Evolutionary conservation across 2,113 vertebrate genomes (phyloP), one percentile per base, ranked within the genome.

Genomic region (Pycnonotus jocosus): DNA sequence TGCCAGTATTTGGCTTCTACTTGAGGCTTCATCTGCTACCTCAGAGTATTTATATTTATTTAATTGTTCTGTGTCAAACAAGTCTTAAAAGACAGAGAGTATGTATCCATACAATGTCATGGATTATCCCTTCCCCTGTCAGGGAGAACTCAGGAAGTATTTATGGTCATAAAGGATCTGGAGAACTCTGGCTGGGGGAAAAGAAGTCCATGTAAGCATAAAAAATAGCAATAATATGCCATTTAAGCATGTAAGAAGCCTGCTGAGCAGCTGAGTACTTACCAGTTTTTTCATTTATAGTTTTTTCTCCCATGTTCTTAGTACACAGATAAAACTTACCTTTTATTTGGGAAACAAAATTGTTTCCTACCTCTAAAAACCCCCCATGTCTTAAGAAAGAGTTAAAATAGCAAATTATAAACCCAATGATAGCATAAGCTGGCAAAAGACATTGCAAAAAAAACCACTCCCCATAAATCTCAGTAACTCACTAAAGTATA

Each of bases 331-430:
- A 86, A 84, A 45, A 90, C 7, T 58, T 86, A 15, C 51, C 28
- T 83, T 91, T 90, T 47, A 58, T 90, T 64, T 86, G 60, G 86
- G 69, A 84, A 95, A 79, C 20, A 76, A 90, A 90, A 45, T 13
- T 51, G 24, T 69, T 81, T 66, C 54, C 37, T 73, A 90, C 48
- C 40, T 84, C 60, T 90, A 93, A 94, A 97, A 97, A 83, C 17
- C 13, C 3, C 4, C 15, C 23, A 35, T 47, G 24, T 88, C 81
- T 95, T 84, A 81, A 95, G 91, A 97, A 97, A 81, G 91, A 91
- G 92, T 96, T 98, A 95, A 95, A 97, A 96, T 94, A 97, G 92
- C 82, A 97, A 97, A 97, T 96, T 97, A 94, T 95, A 96, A 96
- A 91, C 76, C 33, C 94, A 97, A 95, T 92, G 72, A 97, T 97